Evolutionary conservation across 2,113 vertebrate species (phyloP), one percentile per base, ranked within the genome.

Genomic region (Ptychochromis oligacanthus): DNA sequence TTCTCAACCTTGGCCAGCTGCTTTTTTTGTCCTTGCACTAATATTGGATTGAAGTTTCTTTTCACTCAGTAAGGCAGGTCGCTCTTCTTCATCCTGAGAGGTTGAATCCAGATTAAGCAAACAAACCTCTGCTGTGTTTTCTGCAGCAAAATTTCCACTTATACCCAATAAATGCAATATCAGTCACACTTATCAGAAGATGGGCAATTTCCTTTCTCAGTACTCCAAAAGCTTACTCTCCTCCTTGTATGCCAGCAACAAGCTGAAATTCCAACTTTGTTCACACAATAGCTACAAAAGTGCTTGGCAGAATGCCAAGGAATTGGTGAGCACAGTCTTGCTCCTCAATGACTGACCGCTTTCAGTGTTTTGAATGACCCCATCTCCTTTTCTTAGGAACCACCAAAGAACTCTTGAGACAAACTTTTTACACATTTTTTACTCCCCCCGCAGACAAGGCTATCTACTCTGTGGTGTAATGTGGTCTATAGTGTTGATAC

Each of bases 191-290:
- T 54, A n/a, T 31, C 26, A 31, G 18, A 67, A 67, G 14, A 67
- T 67, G 40, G 46, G 20, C 46, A n/a, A 6, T 72, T 72, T 72
- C 67, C 67, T 72, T 72, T 72, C 26, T 54, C 11, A 18, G 31
- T 54, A 2, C 46, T 54, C 20, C 11, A 54, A 31, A 18, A 52
- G 6, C 67, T 52, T 52, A 31, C 26, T 72, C 49, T 1, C 11
- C 46, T n/a, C 28, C 2, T 54, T 1, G 1, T 52, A 13, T 54
- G 46, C 26, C 26, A 72, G 46, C 67, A 54, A 54, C 20, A 72
- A 9, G 67, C 26, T 72, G 67, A 72, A 72, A 72, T 54, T 72
- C 67, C 46, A 54, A 72, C 65, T 52, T 72, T 52, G 17, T 52
- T 52, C 67, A 52, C 46, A 54, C 67, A 54, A 8, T 54, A 54